A percentile compares a stretch with the other conserved stretches of the same genome.
phyloP scores from a whole-genome alignment of 2,113 vertebrate species.

The Orcinus orca region DNA sequence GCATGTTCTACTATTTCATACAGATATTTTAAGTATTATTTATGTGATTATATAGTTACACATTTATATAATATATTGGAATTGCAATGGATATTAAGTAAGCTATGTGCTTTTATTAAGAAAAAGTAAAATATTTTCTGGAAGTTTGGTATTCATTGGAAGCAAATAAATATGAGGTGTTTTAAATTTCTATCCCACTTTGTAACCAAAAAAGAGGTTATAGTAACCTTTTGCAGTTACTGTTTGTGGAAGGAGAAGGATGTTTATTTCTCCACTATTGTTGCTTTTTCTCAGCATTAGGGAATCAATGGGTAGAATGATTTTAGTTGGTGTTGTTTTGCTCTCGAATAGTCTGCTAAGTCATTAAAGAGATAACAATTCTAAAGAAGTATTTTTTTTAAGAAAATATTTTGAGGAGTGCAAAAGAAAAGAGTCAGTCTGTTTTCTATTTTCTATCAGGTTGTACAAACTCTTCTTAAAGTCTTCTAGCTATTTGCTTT shows the following conservation, averaged over 20 bases:
- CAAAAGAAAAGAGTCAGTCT: neutral
- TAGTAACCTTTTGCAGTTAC: neutral
- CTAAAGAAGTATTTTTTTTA: conserved; percentile 21
- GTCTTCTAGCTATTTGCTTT: neutral
- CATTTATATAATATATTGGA: neutral
- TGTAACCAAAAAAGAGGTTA: neutral
- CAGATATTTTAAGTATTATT: neutral
- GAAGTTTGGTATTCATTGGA: neutral
- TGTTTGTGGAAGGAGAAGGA: neutral
- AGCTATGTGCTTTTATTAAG: neutral
- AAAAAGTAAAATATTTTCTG: conserved; percentile 43
- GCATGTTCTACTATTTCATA: neutral
- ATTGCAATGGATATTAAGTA: neutral
- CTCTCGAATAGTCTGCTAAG: neutral
- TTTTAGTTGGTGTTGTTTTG: neutral
- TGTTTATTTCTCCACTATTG: neutral
- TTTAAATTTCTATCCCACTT: neutral
- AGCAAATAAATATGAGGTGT: neutral
- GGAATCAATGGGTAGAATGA: neutral
- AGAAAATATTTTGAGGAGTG: conserved; percentile 26
- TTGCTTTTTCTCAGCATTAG: neutral
- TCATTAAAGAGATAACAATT: neutral
- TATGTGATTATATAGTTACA: neutral
- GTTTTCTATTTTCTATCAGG: conserved; percentile 35
- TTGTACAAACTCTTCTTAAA: neutral